Evolutionary conservation across 2,113 vertebrate species (phyloP).

Genomic region (Scalopus aquaticus): DNA sequence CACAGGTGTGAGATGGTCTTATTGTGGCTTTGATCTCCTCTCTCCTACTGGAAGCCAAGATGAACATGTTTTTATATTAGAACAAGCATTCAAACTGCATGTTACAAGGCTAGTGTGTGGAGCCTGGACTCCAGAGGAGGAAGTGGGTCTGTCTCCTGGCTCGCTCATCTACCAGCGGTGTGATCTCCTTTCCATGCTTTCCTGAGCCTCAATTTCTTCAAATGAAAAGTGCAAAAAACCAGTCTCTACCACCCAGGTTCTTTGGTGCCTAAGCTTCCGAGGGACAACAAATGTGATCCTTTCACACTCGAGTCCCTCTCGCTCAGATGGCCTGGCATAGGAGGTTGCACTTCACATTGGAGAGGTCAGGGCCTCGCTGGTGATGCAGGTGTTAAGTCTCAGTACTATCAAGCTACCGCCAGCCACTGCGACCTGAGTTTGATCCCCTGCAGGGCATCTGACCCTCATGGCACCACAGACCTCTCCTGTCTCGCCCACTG

Average conservation of each 20-base stretch:
- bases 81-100: rapidly evolving
- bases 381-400: no score
- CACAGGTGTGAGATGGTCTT: no score
- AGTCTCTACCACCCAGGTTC: background rate
- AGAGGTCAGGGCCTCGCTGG: no score
- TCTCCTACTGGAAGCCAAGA: no score
- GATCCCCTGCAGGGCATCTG: no score
- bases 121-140: background rate
- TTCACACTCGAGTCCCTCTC: background rate
- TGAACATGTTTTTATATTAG: no score
- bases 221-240: background rate
- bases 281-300: background rate
- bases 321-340: background rate
- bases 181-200: background rate
- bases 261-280: background rate
- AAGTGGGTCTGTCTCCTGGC: no score
- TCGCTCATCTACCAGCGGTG: background rate
- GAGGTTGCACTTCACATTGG: background rate
- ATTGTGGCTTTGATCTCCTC: no score
- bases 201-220: background rate
- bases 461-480: no score
- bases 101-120: rapidly evolving
- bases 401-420: no score
- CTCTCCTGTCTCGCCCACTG: no score
- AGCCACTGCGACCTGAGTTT: no score